Base-by-base conservation (phyloP, 2,113 vertebrate genomes). In the Piprites chloris region DNA sequence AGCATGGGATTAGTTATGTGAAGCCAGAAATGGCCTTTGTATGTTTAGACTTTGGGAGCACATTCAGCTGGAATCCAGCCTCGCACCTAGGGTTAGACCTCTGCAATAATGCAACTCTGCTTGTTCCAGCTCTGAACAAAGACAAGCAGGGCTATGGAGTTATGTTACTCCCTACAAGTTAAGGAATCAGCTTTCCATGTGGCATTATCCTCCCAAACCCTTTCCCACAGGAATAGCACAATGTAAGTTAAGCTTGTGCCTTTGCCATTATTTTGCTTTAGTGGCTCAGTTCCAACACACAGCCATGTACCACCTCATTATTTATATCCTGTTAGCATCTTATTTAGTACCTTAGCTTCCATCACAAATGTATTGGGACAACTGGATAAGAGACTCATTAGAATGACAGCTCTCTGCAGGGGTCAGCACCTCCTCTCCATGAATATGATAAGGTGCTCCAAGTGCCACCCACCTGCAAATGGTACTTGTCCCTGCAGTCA, bases 321-420 rank as follows among this genome's bases (percentile, higher is more conserved):
- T 93, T 97, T 97, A 95, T 94, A 95, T 71, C 91, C 91, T 78
- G 91, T 68, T 69, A 87, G 94, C 78, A 94, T 84, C 79, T 96
- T 90, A 85, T 71, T 81, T 92, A 79, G 72, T 66, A 68, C 76
- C 75, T 85, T 74, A 76, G 76, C 85, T 85, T 96, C 90, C 86
- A 87, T 72, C 90, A 85, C 68, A 88, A 81, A 90, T 17, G n/a
- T 27, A 68, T 42, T 67, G 46, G 41, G 81, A 82, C 74, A 96
- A 89, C 69, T 91, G 77, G 61, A 61, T 81, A 83, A 95, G 37
- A 85, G 56, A 56, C 35, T 95, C 77, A 83, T 84, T 85, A 88
- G 68, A 95, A 90, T 81, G 61, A 66, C 46, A 42, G 73, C 76
- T 92, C 78, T 76, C 86, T 9, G 1, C 74, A 89, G 92, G 88